phyloP scores from a whole-genome alignment of 2,888 invertebrate genomes.

The Drosophila silvestris region DNA sequence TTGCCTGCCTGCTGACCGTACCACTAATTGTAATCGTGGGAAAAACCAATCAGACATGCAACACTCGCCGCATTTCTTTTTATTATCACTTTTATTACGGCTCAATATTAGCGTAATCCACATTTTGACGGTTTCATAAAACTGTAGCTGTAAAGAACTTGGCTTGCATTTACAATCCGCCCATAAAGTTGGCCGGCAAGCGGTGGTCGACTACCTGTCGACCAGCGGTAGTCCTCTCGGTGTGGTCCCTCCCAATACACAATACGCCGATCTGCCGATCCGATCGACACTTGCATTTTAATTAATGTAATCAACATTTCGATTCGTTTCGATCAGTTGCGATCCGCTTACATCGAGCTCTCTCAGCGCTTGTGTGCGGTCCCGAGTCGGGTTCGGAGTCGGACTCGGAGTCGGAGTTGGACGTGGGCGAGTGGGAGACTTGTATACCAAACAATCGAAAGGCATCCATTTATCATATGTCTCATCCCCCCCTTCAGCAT shows the following conservation, averaged over 20 bases:
- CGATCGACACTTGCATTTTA: constrained; percentile 46
- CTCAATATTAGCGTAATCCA: constrained; percentile 74
- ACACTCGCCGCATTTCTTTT: constrained; percentile 41
- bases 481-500: background rate
- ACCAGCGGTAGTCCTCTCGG: background rate
- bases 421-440: constrained; percentile 2
- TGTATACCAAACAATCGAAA: constrained; percentile 16
- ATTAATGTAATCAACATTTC: constrained; percentile 44
- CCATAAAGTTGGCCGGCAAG: constrained; percentile 3
- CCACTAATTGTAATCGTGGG: constrained; percentile 76
- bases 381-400: background rate
- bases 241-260: background rate
- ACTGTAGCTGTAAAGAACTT: constrained; percentile 61
- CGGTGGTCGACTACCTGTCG: background rate
- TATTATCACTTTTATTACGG: constrained; percentile 63
- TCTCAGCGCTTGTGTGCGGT: constrained; percentile 24
- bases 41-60: constrained; percentile 77
- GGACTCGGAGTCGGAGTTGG: background rate
- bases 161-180: constrained; percentile 61
- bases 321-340: constrained; percentile 13
- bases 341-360: background rate
- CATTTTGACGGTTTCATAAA: constrained; percentile 50
- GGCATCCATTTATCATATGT: constrained; percentile 22
- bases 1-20: constrained; percentile 7
- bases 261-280: background rate